Evolutionary conservation across 2,888 invertebrate species (phyloP).

Genomic region (Spodoptera exigua): DNA sequence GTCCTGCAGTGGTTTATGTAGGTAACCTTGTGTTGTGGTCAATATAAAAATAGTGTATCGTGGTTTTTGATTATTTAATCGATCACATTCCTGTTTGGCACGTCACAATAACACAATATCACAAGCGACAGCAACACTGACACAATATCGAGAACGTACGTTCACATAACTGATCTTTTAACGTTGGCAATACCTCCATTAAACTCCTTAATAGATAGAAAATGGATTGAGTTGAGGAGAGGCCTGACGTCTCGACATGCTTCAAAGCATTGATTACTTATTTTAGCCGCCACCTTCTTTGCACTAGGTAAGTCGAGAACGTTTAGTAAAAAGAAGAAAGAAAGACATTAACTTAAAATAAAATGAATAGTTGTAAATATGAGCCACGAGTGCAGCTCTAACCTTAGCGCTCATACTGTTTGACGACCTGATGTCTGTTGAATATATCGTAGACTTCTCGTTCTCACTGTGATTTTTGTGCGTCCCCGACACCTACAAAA

Average conservation of each 20-base stretch:
- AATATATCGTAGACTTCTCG: constrained; percentile 34
- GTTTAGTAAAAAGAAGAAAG: constrained; percentile 2
- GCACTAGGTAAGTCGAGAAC: neutral
- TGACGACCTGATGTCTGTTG: constrained; percentile 48
- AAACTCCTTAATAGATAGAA: neutral
- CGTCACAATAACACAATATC: neutral
- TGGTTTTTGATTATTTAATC: constrained; percentile 2
- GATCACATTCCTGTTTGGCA: neutral
- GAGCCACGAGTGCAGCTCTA: constrained; percentile 35
- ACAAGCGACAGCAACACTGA: neutral
- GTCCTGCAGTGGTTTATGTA: too few relatives aligned
- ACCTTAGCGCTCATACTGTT: constrained; percentile 54
- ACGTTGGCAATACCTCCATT: neutral
- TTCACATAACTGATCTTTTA: constrained; percentile 3
- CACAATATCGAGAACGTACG: neutral
- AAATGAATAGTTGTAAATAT: constrained; percentile 34
- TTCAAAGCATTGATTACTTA: constrained; percentile 2
- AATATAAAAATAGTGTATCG: constrained; percentile 17
- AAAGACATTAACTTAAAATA: constrained; percentile 34
- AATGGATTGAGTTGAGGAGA: constrained; percentile 2
- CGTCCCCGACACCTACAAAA: constrained; percentile 45
- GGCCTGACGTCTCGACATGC: constrained; percentile 33
- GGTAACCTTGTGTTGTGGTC: neutral
- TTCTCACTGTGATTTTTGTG: constrained; percentile 25
- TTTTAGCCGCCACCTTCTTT: too few relatives aligned